phyloP scores from a whole-genome alignment of 1,140 invertebrate genomes.

The Plodia interpunctella region DNA sequence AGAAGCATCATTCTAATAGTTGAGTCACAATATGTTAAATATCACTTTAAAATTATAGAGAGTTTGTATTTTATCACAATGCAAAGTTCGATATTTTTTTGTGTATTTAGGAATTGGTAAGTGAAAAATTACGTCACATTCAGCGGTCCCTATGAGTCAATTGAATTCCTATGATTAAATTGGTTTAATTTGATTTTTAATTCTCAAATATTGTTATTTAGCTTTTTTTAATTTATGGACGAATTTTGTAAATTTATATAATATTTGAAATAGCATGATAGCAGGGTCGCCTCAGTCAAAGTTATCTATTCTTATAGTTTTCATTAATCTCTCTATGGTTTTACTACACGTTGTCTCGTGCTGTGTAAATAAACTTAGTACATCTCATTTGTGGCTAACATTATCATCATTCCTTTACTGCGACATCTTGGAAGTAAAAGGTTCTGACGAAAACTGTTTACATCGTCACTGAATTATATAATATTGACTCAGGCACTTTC shows the following conservation, averaged over 20 bases:
- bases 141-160: neutral
- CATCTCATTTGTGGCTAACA: neutral
- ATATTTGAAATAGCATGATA: no score
- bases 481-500: no score
- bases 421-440: neutral
- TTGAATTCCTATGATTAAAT: neutral
- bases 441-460: no score
- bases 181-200: neutral
- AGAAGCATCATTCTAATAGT: constrained; percentile 39
- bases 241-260: no score
- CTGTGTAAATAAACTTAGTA: no score
- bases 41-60: constrained; percentile 11
- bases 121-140: neutral
- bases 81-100: neutral
- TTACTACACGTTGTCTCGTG: no score
- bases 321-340: no score
- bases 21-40: constrained; percentile 43
- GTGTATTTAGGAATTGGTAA: neutral
- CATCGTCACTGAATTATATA: no score
- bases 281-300: no score
- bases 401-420: neutral
- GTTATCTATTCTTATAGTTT: no score
- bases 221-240: no score
- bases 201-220: neutral
- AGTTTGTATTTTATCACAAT: neutral